These are phyloP conservation scores for Spheniscus humboldti DNA, from an alignment of 2,797 vertebrate species.

Conservation along the genomic window DNA sequence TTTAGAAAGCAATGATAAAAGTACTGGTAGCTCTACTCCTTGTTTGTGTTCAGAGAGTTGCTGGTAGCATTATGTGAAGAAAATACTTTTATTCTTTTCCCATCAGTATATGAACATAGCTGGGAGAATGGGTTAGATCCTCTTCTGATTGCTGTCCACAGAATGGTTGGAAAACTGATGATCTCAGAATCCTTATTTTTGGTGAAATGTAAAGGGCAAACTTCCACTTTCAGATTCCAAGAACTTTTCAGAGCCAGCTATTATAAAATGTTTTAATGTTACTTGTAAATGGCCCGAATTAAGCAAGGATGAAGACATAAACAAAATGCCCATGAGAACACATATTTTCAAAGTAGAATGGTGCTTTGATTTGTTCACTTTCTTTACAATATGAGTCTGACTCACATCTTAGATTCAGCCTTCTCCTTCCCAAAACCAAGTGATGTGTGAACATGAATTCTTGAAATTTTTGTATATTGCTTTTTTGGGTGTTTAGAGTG, in stretches of 20 bases:
- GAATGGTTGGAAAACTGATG: neutral
- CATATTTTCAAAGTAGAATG: neutral
- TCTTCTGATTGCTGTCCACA: neutral
- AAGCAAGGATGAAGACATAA: neutral
- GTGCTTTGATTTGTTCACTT: neutral
- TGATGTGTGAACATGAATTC: neutral
- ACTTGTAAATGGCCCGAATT: neutral
- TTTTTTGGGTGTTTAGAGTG: neutral
- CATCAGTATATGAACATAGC: neutral
- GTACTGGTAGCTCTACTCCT: neutral
- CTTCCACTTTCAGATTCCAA: neutral
- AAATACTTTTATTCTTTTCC: neutral
- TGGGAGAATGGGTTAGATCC: neutral
- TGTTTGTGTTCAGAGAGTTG: neutral
- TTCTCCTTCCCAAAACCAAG: neutral
- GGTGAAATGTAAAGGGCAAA: neutral
- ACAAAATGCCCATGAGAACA: neutral
- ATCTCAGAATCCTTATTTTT: neutral
- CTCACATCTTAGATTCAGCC: neutral
- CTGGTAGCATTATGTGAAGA: neutral
- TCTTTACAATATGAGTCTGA: neutral
- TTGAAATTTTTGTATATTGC: neutral
- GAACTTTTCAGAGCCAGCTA: neutral
- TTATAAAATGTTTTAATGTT: neutral
- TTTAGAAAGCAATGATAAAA: neutral